These are phyloP conservation scores for Mesembrinibis cayennensis DNA, from an alignment of 2,113 vertebrate species.

Conservation along the genomic window DNA sequence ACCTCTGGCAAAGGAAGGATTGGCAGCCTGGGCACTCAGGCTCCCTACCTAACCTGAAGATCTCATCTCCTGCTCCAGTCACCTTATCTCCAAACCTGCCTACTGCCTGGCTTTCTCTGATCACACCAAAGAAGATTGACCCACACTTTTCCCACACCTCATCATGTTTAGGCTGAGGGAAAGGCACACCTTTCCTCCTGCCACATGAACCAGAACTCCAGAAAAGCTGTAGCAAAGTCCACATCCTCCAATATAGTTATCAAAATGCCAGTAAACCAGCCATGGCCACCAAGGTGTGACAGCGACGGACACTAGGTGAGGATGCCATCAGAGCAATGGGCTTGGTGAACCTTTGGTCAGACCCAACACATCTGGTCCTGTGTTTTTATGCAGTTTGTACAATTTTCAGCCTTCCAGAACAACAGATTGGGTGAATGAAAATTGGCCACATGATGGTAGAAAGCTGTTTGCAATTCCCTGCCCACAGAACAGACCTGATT, in stretches of 20 bases:
- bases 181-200: not conserved
- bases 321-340: not conserved
- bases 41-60: not conserved
- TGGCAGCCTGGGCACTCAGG: not conserved
- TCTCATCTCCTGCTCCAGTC: not conserved
- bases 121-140: not conserved
- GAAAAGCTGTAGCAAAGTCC: not conserved
- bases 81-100: not conserved
- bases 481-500: not conserved
- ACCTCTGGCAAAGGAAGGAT: not conserved
- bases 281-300: not conserved
- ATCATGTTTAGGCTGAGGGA: not conserved
- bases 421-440: not conserved
- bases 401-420: not conserved
- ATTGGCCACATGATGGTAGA: not conserved
- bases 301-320: not conserved
- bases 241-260: not conserved
- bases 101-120: not conserved
- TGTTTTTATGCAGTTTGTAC: not conserved
- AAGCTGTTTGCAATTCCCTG: not conserved
- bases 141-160: not conserved
- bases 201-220: not conserved
- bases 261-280: not conserved
- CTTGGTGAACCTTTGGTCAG: not conserved
- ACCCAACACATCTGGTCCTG: not conserved